Evolutionary conservation across 2,797 vertebrate species (phyloP).

Genomic region (Clarias fuscus): DNA sequence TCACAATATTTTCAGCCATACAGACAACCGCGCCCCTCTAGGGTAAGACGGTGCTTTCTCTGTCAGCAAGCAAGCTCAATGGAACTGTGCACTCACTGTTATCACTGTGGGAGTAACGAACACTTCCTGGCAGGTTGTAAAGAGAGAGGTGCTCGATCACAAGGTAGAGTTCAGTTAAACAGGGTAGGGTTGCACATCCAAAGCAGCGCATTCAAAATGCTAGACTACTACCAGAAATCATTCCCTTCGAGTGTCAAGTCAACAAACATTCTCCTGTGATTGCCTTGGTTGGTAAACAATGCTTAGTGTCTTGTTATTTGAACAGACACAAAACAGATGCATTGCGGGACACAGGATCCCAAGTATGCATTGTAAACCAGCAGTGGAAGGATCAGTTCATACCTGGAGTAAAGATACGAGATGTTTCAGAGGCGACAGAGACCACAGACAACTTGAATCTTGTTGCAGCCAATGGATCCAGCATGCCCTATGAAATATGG

Average conservation of each 20-base stretch:
- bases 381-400: background rate
- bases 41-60: too few relatives aligned
- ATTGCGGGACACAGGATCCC: constrained; percentile 14
- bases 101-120: too few relatives aligned
- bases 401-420: background rate
- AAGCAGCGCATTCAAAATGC: background rate
- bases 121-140: too few relatives aligned
- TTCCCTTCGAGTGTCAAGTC: background rate
- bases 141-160: too few relatives aligned
- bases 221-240: background rate
- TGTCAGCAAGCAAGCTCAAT: too few relatives aligned
- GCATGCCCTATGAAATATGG: background rate
- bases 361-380: background rate
- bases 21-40: too few relatives aligned
- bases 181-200: too few relatives aligned
- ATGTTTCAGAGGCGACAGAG: background rate
- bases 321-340: background rate
- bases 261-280: background rate
- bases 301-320: background rate
- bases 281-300: background rate
- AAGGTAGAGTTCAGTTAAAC: too few relatives aligned
- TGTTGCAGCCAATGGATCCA: background rate
- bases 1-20: too few relatives aligned
- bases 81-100: too few relatives aligned
- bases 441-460: background rate